Conservation (phyloP, 2,797 vertebrate species). For the Gorsachius magnificus region DNA sequence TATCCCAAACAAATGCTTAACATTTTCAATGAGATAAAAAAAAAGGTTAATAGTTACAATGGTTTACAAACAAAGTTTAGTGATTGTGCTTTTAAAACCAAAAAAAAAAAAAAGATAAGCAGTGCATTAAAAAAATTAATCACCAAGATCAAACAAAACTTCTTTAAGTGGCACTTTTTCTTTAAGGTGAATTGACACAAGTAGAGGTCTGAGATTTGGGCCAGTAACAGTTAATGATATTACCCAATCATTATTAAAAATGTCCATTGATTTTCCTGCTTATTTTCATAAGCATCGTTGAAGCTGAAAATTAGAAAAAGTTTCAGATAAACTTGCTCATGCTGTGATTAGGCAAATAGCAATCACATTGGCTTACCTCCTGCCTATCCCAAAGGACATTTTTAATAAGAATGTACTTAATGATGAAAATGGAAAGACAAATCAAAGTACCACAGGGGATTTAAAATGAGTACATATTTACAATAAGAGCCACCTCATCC, state of each 20-base stretch:
- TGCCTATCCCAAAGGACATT: conserved; percentile 79
- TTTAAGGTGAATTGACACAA: conserved; percentile 90
- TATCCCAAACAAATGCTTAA: conserved; percentile 82
- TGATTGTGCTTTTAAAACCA: conserved; percentile 99
- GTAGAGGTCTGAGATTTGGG: conserved; percentile 80
- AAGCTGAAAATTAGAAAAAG: conserved; percentile 72
- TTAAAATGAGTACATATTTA: conserved; percentile 95
- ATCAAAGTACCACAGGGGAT: conserved; percentile 90
- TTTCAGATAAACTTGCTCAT: conserved; percentile 68
- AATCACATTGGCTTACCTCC: conserved; percentile 68
- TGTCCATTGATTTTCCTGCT: conserved; percentile 68
- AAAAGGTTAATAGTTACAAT: conserved; percentile 99
- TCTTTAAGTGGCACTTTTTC: conserved; percentile 97
- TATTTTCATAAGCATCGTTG: conserved; percentile 61
- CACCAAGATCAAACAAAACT: conserved; percentile 77
- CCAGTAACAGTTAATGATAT: conserved; percentile 75
- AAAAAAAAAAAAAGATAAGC: conserved; percentile 88
- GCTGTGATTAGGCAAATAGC: conserved; percentile 69
- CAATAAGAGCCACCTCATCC: conserved; percentile 82
- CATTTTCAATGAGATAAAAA: conserved; percentile 87
- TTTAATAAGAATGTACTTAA: conserved; percentile 91
- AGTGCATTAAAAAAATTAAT: conserved; percentile 93
- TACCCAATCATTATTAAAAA: conserved; percentile 73
- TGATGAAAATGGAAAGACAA: conserved; percentile 86
- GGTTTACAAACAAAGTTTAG: conserved; percentile 99